These are phyloP conservation scores for Lacanobia oleracea DNA, from an alignment of 2,888 invertebrate species.

Conservation along the genomic window DNA sequence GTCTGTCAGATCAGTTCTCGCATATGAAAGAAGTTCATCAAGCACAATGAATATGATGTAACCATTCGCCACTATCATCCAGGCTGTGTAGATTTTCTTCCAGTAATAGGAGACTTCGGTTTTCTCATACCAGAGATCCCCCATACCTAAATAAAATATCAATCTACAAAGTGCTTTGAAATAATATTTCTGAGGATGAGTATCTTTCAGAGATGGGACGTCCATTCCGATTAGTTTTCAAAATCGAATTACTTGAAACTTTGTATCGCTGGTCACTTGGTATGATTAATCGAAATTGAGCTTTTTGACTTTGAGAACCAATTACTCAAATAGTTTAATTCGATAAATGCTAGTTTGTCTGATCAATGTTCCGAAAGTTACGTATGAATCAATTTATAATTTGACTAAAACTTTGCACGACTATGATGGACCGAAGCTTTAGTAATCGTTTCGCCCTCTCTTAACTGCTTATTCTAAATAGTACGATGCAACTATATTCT, in stretches of 20 bases:
- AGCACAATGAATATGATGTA: slow-evolving; percentile 67
- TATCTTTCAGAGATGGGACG: slow-evolving; percentile 47
- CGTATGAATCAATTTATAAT: slow-evolving; percentile 36
- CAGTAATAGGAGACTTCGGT: slow-evolving; percentile 43
- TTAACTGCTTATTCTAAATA: background rate
- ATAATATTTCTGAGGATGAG: slow-evolving; percentile 73
- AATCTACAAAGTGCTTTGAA: slow-evolving; percentile 70
- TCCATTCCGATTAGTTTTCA: slow-evolving; percentile 47
- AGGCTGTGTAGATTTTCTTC: slow-evolving; percentile 67
- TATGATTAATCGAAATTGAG: slow-evolving; percentile 38
- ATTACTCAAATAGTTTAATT: slow-evolving; percentile 62
- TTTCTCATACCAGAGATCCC: slow-evolving; percentile 76
- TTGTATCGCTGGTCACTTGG: slow-evolving; percentile 23
- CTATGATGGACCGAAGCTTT: slow-evolving; percentile 11
- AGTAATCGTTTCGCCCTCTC: slow-evolving; percentile 2
- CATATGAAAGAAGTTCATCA: slow-evolving; percentile 70
- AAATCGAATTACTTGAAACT: slow-evolving; percentile 32
- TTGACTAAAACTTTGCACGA: slow-evolving; percentile 10
- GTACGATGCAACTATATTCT: background rate
- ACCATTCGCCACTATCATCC: slow-evolving; percentile 69
- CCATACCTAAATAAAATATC: slow-evolving; percentile 73
- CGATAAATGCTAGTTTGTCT: slow-evolving; percentile 52
- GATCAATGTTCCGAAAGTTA: slow-evolving; percentile 36
- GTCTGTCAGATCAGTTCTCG: slow-evolving; percentile 70
- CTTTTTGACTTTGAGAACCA: slow-evolving; percentile 44